Percentiles rank a stretch among this genome's conserved stretches.
phyloP scores from a whole-genome alignment of 2,797 vertebrate genomes.

The Eospalax fontanierii region DNA sequence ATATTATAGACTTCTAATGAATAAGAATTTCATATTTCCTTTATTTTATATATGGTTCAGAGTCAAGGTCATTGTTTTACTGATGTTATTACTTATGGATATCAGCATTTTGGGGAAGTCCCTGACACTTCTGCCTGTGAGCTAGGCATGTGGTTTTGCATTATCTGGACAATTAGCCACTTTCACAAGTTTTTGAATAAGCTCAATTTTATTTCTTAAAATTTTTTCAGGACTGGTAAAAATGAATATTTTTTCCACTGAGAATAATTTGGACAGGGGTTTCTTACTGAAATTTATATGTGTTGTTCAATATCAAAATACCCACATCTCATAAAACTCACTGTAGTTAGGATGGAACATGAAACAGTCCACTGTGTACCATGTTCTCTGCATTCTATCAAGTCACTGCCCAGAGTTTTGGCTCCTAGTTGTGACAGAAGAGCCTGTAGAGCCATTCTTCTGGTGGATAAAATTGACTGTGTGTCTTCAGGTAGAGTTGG shows the following conservation, averaged over 20 bases:
- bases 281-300: conserved; percentile 30
- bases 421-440: background rate
- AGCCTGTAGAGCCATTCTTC: background rate
- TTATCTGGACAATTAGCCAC: background rate
- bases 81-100: background rate
- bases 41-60: background rate
- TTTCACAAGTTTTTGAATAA: conserved; percentile 52
- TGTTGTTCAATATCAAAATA: background rate
- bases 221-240: background rate
- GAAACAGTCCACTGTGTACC: background rate
- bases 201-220: conserved; percentile 2
- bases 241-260: background rate
- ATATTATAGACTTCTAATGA: background rate
- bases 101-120: conserved; percentile 20
- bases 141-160: background rate
- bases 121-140: background rate
- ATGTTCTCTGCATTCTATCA: background rate
- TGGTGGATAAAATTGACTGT: background rate
- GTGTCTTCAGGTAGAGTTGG: background rate
- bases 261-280: conserved; percentile 33
- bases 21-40: conserved; percentile 9
- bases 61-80: conserved; percentile 23
- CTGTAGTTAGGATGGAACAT: background rate
- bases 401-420: background rate
- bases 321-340: background rate